A percentile compares a stretch with the other conserved stretches of the same genome.
These are phyloP conservation scores for Anarrhichthys ocellatus DNA, from an alignment of 2,113 vertebrate genomes.

Conservation along the genomic window DNA sequence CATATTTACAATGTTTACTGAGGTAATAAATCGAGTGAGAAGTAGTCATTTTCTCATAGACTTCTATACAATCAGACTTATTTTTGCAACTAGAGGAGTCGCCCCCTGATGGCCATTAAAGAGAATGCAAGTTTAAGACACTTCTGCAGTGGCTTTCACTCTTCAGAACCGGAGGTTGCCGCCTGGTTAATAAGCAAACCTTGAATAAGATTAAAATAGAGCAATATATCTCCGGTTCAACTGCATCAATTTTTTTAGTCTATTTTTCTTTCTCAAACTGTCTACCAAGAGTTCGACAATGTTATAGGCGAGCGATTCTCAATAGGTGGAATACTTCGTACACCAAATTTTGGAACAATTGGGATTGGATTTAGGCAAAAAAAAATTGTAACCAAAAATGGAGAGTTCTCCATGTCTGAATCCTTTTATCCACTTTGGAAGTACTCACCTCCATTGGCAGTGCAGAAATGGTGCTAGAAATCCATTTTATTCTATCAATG, in stretches of 20 bases:
- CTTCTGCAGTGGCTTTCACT: background rate
- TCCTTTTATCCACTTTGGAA: slow-evolving; percentile 7
- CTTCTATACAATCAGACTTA: too few relatives aligned
- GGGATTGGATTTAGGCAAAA: background rate
- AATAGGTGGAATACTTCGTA: background rate
- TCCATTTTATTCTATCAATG: slow-evolving; percentile 37
- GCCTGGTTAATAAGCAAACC: background rate
- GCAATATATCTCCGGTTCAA: background rate
- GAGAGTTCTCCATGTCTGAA: background rate
- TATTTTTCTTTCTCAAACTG: background rate
- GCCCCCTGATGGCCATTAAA: background rate
- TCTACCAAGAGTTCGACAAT: background rate
- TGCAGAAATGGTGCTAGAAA: slow-evolving; percentile 7
- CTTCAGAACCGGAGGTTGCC: background rate
- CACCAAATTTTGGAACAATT: background rate
- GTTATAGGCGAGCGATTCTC: background rate
- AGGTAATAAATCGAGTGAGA: background rate
- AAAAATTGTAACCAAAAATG: background rate
- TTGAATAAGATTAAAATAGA: background rate
- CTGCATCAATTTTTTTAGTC: background rate
- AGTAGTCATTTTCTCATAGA: background rate
- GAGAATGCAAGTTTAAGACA: background rate
- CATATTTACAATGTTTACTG: background rate
- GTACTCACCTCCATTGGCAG: slow-evolving; percentile 14
- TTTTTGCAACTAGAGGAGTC: background rate